A percentile compares a stretch with the other conserved stretches of the same genome.
These are phyloP conservation scores for Drosophila leontia DNA, from an alignment of 1,140 invertebrate species.

Conservation along the genomic window DNA sequence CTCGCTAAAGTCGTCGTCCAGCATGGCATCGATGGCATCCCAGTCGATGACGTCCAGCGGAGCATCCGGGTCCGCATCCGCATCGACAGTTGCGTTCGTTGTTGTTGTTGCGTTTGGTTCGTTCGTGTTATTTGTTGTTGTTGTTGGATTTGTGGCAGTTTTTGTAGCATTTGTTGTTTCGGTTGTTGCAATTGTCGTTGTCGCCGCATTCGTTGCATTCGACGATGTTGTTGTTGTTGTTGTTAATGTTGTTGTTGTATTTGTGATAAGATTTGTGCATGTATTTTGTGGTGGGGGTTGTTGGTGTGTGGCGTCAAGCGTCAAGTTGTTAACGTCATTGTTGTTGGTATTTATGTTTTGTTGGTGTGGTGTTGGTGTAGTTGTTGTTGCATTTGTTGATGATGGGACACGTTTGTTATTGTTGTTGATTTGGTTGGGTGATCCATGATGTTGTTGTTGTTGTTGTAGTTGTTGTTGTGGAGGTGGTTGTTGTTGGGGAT, in stretches of 20 bases:
- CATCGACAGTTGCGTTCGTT: conserved; percentile 55
- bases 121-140: conserved; percentile 55
- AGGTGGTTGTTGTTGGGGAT: conserved; percentile 80
- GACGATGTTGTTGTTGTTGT: conserved; percentile 79
- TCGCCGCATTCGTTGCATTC: conserved; percentile 73
- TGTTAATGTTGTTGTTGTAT: conserved; percentile 68
- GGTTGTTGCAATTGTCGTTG: conserved; percentile 64
- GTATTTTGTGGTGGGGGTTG: conserved; percentile 65
- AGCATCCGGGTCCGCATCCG: conserved; percentile 71
- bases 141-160: conserved; percentile 68
- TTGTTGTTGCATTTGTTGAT: conserved; percentile 56
- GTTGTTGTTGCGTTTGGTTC: conserved; percentile 63
- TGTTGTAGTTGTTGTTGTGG: conserved; percentile 53
- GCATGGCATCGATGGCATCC: conserved; percentile 83
- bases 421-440: conserved; percentile 73
- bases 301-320: conserved; percentile 64
- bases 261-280: conserved; percentile 75
- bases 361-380: conserved; percentile 47
- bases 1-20: conserved; percentile 83
- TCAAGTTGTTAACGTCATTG: conserved; percentile 76
- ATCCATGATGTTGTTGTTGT: conserved; percentile 81
- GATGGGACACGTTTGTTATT: conserved; percentile 69
- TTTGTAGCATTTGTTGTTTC: conserved; percentile 71
- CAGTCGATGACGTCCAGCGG: conserved; percentile 81
- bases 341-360: conserved; percentile 54